A percentile compares a stretch with the other conserved stretches of the same genome.
Evolutionary conservation across 1,140 invertebrate genomes (phyloP).

Genomic region (Parasteatoda tepidariorum): DNA sequence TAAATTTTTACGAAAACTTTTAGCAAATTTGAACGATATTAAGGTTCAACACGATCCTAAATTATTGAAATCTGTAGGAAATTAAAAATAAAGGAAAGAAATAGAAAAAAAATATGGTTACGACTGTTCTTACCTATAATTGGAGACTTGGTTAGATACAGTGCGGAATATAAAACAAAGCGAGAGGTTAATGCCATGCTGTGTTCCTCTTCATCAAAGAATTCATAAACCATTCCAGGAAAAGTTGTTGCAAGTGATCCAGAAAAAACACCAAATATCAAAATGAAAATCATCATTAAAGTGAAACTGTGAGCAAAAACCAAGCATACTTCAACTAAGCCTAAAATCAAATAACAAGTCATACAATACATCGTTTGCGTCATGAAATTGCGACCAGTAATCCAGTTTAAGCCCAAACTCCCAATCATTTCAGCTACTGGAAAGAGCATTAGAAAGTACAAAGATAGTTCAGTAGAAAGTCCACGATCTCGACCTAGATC

Average conservation of each 20-base stretch:
- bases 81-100: no score
- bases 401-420: background rate
- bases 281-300: background rate
- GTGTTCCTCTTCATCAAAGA: background rate
- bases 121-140: slow-evolving; percentile 11
- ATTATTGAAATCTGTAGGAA: no score
- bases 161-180: background rate
- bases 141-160: background rate
- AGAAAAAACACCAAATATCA: background rate
- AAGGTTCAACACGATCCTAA: no score
- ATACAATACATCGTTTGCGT: background rate
- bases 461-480: background rate
- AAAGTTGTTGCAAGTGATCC: background rate
- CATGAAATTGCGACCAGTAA: background rate
- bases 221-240: background rate
- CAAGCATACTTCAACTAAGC: background rate
- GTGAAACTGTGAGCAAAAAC: background rate
- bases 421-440: background rate
- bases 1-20: no score
- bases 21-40: no score
- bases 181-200: background rate
- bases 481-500: background rate
- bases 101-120: no score
- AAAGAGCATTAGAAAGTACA: background rate
- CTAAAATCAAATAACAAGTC: background rate